Percentiles rank a stretch among this genome's conserved stretches.
These are phyloP conservation scores for Cyphomyrmex costatus DNA, from an alignment of 1,140 invertebrate genomes.

Conservation along the genomic window DNA sequence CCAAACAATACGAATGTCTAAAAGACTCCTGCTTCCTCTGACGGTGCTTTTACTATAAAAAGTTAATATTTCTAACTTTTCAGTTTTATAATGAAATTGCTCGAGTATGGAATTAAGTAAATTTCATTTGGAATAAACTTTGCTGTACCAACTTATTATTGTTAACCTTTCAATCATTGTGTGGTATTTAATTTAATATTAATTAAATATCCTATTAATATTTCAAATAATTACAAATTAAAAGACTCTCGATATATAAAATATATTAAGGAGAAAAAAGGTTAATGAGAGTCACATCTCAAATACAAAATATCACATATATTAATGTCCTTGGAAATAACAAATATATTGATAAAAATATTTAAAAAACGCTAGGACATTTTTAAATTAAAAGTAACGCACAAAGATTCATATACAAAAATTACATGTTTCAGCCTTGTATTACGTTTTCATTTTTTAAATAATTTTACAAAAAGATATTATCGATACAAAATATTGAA, in stretches of 20 bases:
- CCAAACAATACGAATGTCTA: constrained; percentile 34
- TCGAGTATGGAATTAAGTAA: neutral
- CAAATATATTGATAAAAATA: too few relatives aligned
- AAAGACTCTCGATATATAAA: too few relatives aligned
- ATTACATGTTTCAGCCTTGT: too few relatives aligned
- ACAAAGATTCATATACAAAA: too few relatives aligned
- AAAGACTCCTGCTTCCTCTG: neutral
- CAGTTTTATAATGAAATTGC: neutral
- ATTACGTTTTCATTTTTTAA: neutral
- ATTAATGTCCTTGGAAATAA: too few relatives aligned
- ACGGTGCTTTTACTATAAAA: neutral
- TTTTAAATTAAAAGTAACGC: too few relatives aligned
- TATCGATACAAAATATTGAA: neutral
- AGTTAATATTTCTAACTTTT: neutral
- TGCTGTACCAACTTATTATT: neutral
- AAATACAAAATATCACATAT: too few relatives aligned
- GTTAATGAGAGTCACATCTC: too few relatives aligned
- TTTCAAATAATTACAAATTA: too few relatives aligned
- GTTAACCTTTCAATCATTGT: neutral
- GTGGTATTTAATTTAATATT: neutral
- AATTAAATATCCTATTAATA: neutral
- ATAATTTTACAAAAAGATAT: constrained; percentile 7
- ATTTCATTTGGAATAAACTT: constrained; percentile 1
- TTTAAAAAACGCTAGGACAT: too few relatives aligned
- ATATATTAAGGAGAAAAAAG: too few relatives aligned